phyloP scores from a whole-genome alignment of 2,888 invertebrate species.

The Geotrupes spiniger region DNA sequence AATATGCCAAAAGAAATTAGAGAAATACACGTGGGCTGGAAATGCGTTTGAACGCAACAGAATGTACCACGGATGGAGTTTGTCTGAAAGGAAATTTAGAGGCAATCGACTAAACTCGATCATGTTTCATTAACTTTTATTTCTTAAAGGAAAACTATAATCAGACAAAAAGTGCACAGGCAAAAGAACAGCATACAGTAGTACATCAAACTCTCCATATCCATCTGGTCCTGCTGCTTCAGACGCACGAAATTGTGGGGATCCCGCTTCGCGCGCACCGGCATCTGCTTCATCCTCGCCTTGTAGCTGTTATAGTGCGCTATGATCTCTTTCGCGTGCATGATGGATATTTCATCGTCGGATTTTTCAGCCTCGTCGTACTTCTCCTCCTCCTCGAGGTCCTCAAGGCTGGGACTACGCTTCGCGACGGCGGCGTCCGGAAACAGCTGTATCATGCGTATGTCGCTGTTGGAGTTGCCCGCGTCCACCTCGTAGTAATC shows the following conservation, averaged over 20 bases:
- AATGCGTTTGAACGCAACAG: too few relatives aligned
- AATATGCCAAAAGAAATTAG: too few relatives aligned
- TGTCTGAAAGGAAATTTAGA: too few relatives aligned
- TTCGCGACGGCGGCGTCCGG: background rate
- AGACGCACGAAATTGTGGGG: background rate
- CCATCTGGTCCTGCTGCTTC: conserved; percentile 1
- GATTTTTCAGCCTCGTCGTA: conserved; percentile 12
- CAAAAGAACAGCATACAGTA: conserved; percentile 10
- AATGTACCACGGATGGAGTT: too few relatives aligned
- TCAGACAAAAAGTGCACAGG: conserved; percentile 12
- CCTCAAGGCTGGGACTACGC: background rate
- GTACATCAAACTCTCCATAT: conserved; percentile 10
- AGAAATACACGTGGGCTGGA: too few relatives aligned
- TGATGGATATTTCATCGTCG: conserved; percentile 16
- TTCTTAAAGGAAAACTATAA: conserved; percentile 10
- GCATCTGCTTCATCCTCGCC: background rate
- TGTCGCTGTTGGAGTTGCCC: conserved; percentile 8
- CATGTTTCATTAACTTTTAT: too few relatives aligned
- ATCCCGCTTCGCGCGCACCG: background rate
- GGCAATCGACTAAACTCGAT: too few relatives aligned
- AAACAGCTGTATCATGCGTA: background rate
- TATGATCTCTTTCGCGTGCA: conserved; percentile 12
- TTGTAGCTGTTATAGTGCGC: conserved; percentile 11
- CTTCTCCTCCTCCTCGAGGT: conserved; percentile 6
- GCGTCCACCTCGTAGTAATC: conserved; percentile 13